A percentile compares a stretch with the other conserved stretches of the same genome.
Evolutionary conservation across 2,888 invertebrate genomes (phyloP).

Genomic region (Acronicta leporina): DNA sequence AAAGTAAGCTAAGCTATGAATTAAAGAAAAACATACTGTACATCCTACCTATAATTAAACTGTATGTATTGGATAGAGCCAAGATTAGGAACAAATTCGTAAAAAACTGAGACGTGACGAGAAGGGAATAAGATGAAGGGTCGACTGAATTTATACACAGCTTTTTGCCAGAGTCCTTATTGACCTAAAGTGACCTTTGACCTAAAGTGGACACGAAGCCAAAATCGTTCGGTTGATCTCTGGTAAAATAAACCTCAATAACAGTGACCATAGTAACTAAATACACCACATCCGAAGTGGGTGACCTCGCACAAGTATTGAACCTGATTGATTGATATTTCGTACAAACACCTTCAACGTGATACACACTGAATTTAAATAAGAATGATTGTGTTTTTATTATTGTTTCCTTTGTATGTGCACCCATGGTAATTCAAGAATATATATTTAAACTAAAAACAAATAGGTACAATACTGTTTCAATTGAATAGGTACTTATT

Average conservation of each 20-base stretch:
- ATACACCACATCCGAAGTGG: conserved; percentile 45
- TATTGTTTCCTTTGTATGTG: not conserved
- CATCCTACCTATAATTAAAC: no score
- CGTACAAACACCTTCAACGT: conserved; percentile 20
- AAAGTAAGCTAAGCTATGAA: no score
- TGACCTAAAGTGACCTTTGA: no score
- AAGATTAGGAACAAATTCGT: no score
- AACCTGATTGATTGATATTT: conserved; percentile 48
- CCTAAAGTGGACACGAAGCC: no score
- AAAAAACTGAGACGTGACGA: no score
- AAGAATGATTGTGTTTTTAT: not conserved
- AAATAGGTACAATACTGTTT: not conserved
- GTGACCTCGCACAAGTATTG: conserved; percentile 56
- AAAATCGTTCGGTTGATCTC: no score
- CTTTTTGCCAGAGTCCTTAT: no score
- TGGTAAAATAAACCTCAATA: not conserved
- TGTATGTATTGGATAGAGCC: no score
- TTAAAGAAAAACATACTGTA: no score
- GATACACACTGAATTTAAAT: conserved; percentile 2
- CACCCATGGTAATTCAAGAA: not conserved
- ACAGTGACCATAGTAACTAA: conserved; percentile 54
- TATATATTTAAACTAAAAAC: not conserved
- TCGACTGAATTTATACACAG: no score
- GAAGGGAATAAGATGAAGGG: no score
- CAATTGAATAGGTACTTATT: not conserved